A percentile compares a stretch with the other conserved stretches of the same genome.
phyloP scores from a whole-genome alignment of 2,888 invertebrate species.

The Ophion costatus region DNA sequence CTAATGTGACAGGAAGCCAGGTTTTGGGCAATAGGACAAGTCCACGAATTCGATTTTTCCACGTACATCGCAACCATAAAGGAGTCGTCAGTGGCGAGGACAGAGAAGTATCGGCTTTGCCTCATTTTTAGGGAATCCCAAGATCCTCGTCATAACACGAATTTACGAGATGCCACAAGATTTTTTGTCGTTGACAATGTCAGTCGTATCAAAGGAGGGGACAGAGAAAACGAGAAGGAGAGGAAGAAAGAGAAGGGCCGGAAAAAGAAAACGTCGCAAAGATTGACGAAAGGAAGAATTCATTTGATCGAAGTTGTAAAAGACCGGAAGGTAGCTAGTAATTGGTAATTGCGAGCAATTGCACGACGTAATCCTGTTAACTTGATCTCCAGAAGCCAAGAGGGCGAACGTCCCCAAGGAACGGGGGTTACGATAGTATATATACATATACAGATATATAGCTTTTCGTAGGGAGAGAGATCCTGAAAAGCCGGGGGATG shows the following conservation, averaged over 20 bases:
- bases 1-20: too few species aligned
- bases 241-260: not conserved
- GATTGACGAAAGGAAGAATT: conserved; percentile 19
- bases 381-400: conserved; percentile 79
- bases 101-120: too few species aligned
- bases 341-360: conserved; percentile 76
- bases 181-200: too few species aligned
- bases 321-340: conserved; percentile 61
- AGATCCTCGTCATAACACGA: too few species aligned
- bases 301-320: conserved; percentile 26
- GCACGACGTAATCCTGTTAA: conserved; percentile 77
- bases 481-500: conserved; percentile 49
- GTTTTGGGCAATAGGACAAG: too few species aligned
- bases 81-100: too few species aligned
- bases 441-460: not conserved
- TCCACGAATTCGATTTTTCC: too few species aligned
- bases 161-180: too few species aligned
- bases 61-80: too few species aligned
- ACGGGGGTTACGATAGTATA: conserved; percentile 49
- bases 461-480: conserved; percentile 31
- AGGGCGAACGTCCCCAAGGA: conserved; percentile 76
- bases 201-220: too few species aligned
- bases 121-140: too few species aligned
- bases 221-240: not conserved
- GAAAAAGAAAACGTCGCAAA: not conserved